These are phyloP conservation scores for Takifugu flavidus DNA, from an alignment of 2,113 vertebrate species.

Conservation along the genomic window DNA sequence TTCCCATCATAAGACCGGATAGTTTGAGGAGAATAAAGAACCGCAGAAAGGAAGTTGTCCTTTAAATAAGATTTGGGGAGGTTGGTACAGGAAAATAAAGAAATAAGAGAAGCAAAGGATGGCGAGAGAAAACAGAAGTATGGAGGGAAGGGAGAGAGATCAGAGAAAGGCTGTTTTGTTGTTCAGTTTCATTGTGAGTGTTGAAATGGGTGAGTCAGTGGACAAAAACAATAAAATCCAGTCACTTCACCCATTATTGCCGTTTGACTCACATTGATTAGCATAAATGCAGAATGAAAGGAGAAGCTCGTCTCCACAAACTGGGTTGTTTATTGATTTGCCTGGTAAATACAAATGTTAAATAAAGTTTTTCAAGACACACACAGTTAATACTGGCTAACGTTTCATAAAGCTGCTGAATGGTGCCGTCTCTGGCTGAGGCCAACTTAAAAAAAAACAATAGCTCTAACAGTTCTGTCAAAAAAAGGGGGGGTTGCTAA, in stretches of 20 bases:
- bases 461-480: too few species aligned
- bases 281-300: neutral
- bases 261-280: neutral
- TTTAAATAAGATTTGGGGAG: neutral
- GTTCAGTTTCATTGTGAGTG: conserved; percentile 36
- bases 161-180: conserved; percentile 26
- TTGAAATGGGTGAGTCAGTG: conserved; percentile 60
- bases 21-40: conserved; percentile 35
- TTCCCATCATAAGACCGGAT: conserved; percentile 60
- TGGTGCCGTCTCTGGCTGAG: too few species aligned
- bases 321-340: too few species aligned
- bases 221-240: conserved; percentile 69
- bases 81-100: neutral
- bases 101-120: neutral
- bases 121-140: neutral
- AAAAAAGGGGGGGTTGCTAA: too few species aligned
- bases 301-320: too few species aligned
- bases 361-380: too few species aligned
- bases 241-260: conserved; percentile 48
- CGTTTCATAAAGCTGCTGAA: too few species aligned
- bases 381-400: too few species aligned
- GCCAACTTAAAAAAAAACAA: too few species aligned
- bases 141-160: neutral
- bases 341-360: too few species aligned
- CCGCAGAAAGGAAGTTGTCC: conserved; percentile 36